phyloP scores from a whole-genome alignment of 1,140 invertebrate species.

The Akabosia matsudoensis region DNA sequence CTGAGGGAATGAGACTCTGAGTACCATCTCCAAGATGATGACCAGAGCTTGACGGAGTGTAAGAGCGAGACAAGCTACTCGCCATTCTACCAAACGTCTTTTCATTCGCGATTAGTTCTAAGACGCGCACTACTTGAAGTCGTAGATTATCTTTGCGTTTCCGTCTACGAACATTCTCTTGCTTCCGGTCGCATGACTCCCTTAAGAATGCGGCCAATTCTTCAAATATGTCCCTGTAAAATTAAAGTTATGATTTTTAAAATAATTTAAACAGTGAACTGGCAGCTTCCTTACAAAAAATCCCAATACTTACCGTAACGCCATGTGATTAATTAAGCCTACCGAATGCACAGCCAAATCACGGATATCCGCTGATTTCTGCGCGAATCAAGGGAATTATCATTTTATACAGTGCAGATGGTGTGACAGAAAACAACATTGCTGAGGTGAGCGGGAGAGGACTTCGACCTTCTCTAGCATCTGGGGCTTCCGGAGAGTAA shows the following conservation, averaged over 20 bases:
- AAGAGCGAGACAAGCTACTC: constrained; percentile 43
- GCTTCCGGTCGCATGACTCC: constrained; percentile 95
- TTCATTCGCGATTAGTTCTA: constrained; percentile 87
- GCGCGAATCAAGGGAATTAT: constrained; percentile 83
- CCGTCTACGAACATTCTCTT: constrained; percentile 89
- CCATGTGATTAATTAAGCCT: constrained; percentile 86
- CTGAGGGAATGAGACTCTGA: constrained; percentile 25
- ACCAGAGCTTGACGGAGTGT: constrained; percentile 29
- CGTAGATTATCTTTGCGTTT: constrained; percentile 86
- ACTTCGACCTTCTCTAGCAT: constrained; percentile 41
- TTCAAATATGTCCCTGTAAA: constrained; percentile 86
- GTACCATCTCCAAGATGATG: constrained; percentile 24
- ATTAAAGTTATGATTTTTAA: constrained; percentile 19
- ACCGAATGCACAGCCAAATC: constrained; percentile 89
- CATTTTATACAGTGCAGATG: constrained; percentile 83
- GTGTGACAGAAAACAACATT: constrained; percentile 58
- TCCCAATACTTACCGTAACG: constrained; percentile 72
- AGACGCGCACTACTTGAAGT: constrained; percentile 81
- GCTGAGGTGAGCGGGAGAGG: constrained; percentile 36
- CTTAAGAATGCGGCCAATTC: constrained; percentile 86
- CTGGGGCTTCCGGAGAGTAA: constrained; percentile 42
- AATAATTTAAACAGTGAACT: constrained; percentile 25
- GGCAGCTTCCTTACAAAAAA: not conserved
- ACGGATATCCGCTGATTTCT: constrained; percentile 85
- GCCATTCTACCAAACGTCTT: constrained; percentile 86